These are phyloP conservation scores for Nasonia giraulti DNA, from an alignment of 1,140 invertebrate genomes.

Conservation along the genomic window DNA sequence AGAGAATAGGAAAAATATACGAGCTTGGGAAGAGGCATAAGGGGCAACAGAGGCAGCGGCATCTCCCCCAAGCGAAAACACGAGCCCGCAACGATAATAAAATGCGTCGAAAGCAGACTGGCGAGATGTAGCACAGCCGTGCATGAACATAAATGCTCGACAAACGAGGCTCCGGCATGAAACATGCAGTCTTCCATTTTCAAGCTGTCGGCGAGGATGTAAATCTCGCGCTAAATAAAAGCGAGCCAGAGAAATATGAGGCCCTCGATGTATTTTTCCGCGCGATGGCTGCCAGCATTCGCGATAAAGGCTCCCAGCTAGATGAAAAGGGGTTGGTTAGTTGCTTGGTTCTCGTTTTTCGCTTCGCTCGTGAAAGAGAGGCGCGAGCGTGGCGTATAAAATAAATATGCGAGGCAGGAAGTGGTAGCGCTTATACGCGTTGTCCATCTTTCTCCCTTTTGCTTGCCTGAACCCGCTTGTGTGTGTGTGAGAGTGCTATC, in stretches of 20 bases:
- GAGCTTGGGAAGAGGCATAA: not conserved
- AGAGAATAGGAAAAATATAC: conserved; percentile 36
- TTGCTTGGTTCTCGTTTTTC: conserved; percentile 27
- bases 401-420: conserved; percentile 63
- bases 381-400: conserved; percentile 60
- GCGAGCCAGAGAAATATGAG: conserved; percentile 55
- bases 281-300: conserved; percentile 40
- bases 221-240: conserved; percentile 23
- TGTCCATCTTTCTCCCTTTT: not conserved
- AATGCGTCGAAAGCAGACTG: conserved; percentile 25
- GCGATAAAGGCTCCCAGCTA: conserved; percentile 56
- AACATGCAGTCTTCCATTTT: conserved; percentile 9
- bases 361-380: conserved; percentile 2
- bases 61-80: not conserved
- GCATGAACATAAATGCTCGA: conserved; percentile 37
- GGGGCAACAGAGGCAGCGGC: not conserved
- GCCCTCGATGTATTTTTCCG: conserved; percentile 38
- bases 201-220: not conserved
- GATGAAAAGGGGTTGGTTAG: not conserved
- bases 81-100: conserved; percentile 32
- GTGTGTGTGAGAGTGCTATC: not conserved
- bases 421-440: not conserved
- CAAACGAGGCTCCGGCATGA: conserved; percentile 5
- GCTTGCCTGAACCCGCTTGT: not conserved
- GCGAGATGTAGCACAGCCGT: not conserved